phyloP scores from a whole-genome alignment of 2,113 vertebrate genomes.

The Rousettus leschenaultii region DNA sequence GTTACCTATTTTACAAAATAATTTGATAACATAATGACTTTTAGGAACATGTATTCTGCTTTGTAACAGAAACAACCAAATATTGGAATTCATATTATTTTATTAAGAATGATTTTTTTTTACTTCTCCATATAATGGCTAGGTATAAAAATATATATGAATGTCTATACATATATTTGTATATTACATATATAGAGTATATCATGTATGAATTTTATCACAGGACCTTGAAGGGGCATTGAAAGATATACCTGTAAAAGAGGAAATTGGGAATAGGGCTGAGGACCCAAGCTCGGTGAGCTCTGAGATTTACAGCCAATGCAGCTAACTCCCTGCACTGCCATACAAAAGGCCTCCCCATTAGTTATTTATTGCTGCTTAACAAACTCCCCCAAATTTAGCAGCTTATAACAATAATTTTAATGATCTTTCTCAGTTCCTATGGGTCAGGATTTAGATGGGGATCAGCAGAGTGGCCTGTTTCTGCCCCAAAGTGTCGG shows the following conservation, averaged over 20 bases:
- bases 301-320: background rate
- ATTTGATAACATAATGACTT: background rate
- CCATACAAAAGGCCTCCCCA: rapidly evolving
- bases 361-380: background rate
- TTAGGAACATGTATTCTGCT: background rate
- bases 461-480: background rate
- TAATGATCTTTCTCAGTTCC: background rate
- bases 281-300: rapidly evolving
- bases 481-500: background rate
- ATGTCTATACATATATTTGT: background rate
- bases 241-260: background rate
- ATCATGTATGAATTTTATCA: background rate
- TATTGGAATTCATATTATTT: background rate
- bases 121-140: background rate
- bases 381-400: no score
- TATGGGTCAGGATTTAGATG: no score
- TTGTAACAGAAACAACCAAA: background rate
- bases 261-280: background rate
- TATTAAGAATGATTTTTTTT: background rate
- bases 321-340: no score
- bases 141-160: background rate
- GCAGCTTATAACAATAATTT: background rate
- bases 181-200: background rate
- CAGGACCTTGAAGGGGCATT: background rate
- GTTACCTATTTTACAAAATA: background rate